Evolutionary conservation across 2,113 vertebrate species (phyloP).

Genomic region (Platysternon megacephalum): DNA sequence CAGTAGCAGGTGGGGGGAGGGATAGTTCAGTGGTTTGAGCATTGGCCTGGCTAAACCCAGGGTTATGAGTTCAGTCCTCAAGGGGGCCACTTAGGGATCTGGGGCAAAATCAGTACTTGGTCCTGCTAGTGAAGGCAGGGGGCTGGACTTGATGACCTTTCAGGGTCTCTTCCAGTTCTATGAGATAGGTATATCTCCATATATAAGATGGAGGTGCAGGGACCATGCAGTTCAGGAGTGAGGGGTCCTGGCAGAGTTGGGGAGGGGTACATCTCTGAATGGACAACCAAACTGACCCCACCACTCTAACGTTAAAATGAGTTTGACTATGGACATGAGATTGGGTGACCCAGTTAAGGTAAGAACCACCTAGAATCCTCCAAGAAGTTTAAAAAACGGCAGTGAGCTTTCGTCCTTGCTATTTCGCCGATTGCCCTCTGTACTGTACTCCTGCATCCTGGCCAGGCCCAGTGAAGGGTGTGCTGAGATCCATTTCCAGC

Average conservation of each 20-base stretch:
- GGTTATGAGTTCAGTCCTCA: too few relatives aligned
- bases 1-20: not conserved
- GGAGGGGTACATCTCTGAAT: not conserved
- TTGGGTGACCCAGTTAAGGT: not conserved
- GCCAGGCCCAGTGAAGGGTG: not conserved
- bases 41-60: too few relatives aligned
- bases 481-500: not conserved
- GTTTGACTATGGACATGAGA: not conserved
- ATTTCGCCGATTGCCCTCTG: not conserved
- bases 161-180: too few relatives aligned
- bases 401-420: not conserved
- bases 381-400: not conserved
- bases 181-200: too few relatives aligned
- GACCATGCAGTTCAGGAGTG: not conserved
- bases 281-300: accelerated
- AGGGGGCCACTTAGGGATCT: too few relatives aligned
- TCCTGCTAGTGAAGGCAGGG: too few relatives aligned
- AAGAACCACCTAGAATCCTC: not conserved
- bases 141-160: too few relatives aligned
- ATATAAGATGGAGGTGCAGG: not conserved
- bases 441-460: not conserved
- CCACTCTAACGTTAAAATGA: accelerated
- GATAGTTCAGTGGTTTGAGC: too few relatives aligned
- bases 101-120: too few relatives aligned
- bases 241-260: not conserved